Conservation (phyloP, 2,888 invertebrate species). For the Drosophila quinaria region DNA sequence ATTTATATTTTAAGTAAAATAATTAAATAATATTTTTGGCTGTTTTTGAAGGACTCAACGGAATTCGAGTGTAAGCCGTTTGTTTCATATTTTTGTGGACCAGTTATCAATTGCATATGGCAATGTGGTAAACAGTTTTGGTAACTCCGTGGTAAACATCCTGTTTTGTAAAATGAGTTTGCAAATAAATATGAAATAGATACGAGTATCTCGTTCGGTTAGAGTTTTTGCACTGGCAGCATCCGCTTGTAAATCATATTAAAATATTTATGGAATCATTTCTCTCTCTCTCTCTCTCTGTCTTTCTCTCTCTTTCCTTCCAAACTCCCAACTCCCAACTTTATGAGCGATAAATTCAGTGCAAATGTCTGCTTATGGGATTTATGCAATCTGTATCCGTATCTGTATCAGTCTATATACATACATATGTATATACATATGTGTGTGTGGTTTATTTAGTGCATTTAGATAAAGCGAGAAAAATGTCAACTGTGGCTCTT, state of each 20-base stretch:
- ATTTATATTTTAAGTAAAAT: neutral
- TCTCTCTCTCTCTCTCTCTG: slow-evolving; percentile 17
- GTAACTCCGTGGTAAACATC: slow-evolving; percentile 54
- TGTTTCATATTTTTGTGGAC: neutral
- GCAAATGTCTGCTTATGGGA: slow-evolving; percentile 38
- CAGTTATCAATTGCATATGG: slow-evolving; percentile 10
- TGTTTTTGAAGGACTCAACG: neutral
- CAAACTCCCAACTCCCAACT: neutral
- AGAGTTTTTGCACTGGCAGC: slow-evolving; percentile 31
- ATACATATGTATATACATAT: neutral
- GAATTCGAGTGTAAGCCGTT: neutral
- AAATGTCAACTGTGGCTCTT: slow-evolving; percentile 75
- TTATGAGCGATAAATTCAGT: slow-evolving; percentile 57
- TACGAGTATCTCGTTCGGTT: slow-evolving; percentile 30
- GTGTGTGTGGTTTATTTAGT: slow-evolving; percentile 60
- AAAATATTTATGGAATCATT: slow-evolving; percentile 68
- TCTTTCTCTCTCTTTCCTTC: neutral
- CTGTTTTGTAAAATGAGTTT: slow-evolving; percentile 50
- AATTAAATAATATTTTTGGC: neutral
- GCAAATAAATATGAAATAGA: slow-evolving; percentile 36
- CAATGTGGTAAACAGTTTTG: slow-evolving; percentile 33
- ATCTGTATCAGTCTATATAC: slow-evolving; percentile 9
- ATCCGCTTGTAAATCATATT: slow-evolving; percentile 79
- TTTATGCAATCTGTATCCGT: slow-evolving; percentile 16
- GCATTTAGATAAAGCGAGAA: slow-evolving; percentile 74